phyloP scores from a whole-genome alignment of 2,797 vertebrate species.

The Neosalanx taihuensis region DNA sequence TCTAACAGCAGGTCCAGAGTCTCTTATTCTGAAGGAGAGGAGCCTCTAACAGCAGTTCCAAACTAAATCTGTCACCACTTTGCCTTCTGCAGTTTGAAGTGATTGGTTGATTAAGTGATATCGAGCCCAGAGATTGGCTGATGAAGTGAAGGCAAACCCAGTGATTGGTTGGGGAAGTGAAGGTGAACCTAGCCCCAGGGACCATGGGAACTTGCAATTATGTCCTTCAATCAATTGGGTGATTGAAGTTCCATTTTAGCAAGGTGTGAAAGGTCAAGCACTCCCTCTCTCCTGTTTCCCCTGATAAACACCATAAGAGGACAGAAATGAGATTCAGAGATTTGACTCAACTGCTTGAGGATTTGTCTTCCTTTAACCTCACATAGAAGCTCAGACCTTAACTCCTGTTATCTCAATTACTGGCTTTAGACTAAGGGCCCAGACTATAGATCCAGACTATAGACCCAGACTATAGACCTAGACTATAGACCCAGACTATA shows the following conservation, averaged over 20 bases:
- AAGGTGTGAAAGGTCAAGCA: background rate
- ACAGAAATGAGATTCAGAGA: background rate
- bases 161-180: background rate
- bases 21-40: too few species aligned
- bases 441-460: too few species aligned
- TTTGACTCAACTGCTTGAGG: background rate
- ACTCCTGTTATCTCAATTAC: background rate
- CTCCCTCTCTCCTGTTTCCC: background rate
- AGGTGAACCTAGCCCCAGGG: background rate
- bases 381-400: background rate
- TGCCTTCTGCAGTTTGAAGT: too few species aligned
- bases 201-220: background rate
- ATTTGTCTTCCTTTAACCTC: constrained; percentile 7
- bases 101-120: background rate
- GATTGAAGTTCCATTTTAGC: background rate
- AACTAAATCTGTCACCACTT: too few species aligned
- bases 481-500: too few species aligned
- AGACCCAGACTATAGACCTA: too few species aligned
- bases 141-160: background rate
- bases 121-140: background rate
- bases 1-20: background rate
- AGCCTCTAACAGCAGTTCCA: too few species aligned
- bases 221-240: background rate
- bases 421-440: too few species aligned
- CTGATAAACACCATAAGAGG: background rate